Evolutionary conservation across 2,888 invertebrate genomes (phyloP).

Genomic region (Conus canariensis): DNA sequence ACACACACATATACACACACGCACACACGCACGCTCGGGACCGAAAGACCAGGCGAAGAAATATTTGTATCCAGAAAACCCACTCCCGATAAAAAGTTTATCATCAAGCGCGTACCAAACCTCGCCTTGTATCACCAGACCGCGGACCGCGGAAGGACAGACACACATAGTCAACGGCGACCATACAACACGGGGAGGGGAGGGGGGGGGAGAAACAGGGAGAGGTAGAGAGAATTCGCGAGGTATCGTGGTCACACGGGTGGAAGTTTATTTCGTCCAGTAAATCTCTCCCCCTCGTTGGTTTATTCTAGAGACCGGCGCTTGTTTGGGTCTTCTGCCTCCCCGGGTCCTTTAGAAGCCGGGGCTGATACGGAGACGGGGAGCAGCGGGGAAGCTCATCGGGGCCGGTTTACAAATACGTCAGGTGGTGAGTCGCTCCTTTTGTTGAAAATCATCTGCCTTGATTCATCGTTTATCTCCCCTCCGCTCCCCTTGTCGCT

Average conservation of each 20-base stretch:
- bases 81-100: slow-evolving; percentile 26
- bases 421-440: slow-evolving; percentile 19
- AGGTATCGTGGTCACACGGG: not conserved
- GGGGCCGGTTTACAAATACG: slow-evolving; percentile 19
- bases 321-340: slow-evolving; percentile 14
- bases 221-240: not conserved
- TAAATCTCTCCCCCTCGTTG: not conserved
- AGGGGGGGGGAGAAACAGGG: not conserved
- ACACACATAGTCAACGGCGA: too few relatives aligned
- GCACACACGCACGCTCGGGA: not conserved
- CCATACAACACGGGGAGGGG: too few relatives aligned
- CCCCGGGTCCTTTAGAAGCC: not conserved
- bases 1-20: slow-evolving; percentile 28
- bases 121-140: not conserved
- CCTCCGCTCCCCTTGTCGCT: not conserved
- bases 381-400: not conserved
- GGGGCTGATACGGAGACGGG: not conserved
- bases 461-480: slow-evolving; percentile 2
- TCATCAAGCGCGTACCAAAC: not conserved
- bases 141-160: not conserved
- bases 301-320: slow-evolving; percentile 13
- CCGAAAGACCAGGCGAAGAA: not conserved
- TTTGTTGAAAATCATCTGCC: slow-evolving; percentile 36
- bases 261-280: slow-evolving; percentile 31
- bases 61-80: slow-evolving; percentile 15